Base-by-base conservation (phyloP, 2,113 vertebrate genomes). In the Varanus salvator region DNA sequence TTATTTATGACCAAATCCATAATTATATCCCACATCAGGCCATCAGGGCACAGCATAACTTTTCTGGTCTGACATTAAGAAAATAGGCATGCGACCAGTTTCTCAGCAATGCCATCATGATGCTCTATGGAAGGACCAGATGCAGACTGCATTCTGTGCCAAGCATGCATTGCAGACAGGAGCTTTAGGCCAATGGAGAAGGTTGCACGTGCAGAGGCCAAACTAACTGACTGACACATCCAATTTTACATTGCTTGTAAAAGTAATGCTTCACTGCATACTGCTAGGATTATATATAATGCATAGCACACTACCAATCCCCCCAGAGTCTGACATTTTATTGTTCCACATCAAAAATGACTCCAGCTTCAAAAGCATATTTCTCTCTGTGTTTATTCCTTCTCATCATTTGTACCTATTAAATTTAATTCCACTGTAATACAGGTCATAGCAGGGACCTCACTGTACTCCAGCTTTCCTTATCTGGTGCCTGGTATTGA, bases 281-380 rank as follows among this genome's bases (percentile, higher is more conserved):
- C 52, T 17, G 9, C 74, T 82, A 88, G 21, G 29, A 25, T 38
- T 17, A 80, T 87, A 81, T 78, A 82, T 9, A 7, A 78, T n/a
- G 34, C 38, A 15, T 7, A 48, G 29, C 14, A 25, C 29, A 68
- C 50, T 50, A 11, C 23, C 23, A 60, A 19, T 83, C 54, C 29
- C n/a, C 86, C 86, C 85, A 23, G 75, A 94, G 77, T 82, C 84
- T 76, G 66, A 81, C 88, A 87, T 72, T 80, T 87, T 68, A 80
- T 50, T 50, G 66, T 87, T 87, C 75, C 27, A n/a, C 86, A 50
- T 68, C 74, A 87, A 78, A 87, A 66, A 78, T 66, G 8, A 50
- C 38, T 78, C 57, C 38, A 17, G 75, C 34, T 78, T 87, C 74
- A 78, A 87, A 78, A 68, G 75, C 86, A 50, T 68, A 68, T 76